These are phyloP conservation scores for Lycaon pictus DNA, from an alignment of 2,113 vertebrate genomes.

Conservation along the genomic window DNA sequence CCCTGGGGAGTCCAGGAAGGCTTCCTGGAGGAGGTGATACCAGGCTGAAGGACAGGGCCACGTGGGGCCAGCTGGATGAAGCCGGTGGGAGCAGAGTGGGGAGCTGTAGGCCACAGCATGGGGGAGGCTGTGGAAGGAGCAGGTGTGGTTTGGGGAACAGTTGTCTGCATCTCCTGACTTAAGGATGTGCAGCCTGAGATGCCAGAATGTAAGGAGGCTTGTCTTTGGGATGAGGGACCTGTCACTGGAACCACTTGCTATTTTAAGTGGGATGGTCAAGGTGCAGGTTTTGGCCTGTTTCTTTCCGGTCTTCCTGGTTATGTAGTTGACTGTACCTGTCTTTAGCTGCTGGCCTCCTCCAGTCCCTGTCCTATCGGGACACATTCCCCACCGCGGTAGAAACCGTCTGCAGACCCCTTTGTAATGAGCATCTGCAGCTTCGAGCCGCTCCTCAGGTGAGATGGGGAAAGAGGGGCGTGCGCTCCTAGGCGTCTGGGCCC, in stretches of 20 bases:
- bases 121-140: background rate
- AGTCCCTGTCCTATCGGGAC: rapidly evolving
- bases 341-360: background rate
- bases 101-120: rapidly evolving
- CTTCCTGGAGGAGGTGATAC: background rate
- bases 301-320: background rate
- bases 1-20: background rate
- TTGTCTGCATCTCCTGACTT: background rate
- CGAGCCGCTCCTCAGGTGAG: rapidly evolving
- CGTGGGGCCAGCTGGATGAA: background rate
- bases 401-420: background rate
- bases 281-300: rapidly evolving
- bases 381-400: rapidly evolving
- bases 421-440: rapidly evolving
- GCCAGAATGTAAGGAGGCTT: background rate
- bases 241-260: rapidly evolving
- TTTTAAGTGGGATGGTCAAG: background rate
- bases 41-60: background rate
- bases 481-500: background rate
- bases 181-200: rapidly evolving
- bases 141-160: rapidly evolving
- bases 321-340: rapidly evolving
- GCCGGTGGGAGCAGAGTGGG: background rate
- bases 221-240: background rate
- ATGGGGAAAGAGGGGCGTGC: rapidly evolving